Conservation (phyloP, 2,797 vertebrate species). For the Mormyrops boulengeri region DNA sequence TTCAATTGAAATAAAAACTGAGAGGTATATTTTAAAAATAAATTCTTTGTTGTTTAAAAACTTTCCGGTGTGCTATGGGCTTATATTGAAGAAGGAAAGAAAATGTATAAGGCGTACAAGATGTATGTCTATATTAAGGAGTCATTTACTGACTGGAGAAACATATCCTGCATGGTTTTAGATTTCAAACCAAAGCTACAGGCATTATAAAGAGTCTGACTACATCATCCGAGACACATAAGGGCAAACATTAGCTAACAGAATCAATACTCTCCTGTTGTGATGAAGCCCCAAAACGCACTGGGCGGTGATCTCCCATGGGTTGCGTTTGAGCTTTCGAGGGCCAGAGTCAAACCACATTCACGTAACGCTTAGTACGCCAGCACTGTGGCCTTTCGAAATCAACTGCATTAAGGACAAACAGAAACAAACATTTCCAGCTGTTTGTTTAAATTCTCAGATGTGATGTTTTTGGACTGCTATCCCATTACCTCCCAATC, state of each 20-base stretch:
- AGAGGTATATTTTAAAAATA: background rate
- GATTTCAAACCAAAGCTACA: background rate
- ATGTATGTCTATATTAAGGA: background rate
- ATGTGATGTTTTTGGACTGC: background rate
- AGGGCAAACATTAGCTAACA: background rate
- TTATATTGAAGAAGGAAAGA: background rate
- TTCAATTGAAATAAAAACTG: background rate
- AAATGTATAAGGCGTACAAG: background rate
- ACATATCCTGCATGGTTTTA: background rate
- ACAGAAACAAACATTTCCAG: background rate
- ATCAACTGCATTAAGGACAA: background rate
- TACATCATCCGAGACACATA: background rate
- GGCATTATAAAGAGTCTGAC: background rate
- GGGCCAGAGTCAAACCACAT: background rate
- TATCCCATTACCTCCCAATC: background rate
- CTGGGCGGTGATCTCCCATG: background rate
- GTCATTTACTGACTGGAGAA: background rate
- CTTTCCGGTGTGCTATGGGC: background rate
- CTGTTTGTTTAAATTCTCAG: background rate
- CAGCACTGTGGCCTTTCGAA: background rate
- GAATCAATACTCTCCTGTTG: background rate
- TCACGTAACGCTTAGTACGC: background rate
- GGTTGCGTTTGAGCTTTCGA: background rate
- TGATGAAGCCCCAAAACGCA: background rate
- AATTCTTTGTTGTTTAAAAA: background rate